phyloP scores from a whole-genome alignment of 2,888 invertebrate genomes.

The Tachystola acroxantha region DNA sequence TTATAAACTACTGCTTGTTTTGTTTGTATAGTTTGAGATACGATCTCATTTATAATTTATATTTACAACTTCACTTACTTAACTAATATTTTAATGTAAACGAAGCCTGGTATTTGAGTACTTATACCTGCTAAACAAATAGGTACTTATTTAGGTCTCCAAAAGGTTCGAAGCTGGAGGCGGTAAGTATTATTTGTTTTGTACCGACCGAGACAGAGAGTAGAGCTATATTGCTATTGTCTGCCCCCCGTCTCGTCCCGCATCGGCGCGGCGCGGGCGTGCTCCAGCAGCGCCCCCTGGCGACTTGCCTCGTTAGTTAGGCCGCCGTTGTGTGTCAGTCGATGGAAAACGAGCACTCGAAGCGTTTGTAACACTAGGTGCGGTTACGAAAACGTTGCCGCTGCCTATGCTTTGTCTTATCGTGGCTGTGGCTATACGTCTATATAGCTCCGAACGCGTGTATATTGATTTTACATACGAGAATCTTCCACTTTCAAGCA shows the following conservation, averaged over 20 bases:
- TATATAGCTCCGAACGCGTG: conserved; percentile 27
- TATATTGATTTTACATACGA: conserved; percentile 48
- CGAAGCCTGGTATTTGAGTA: no score
- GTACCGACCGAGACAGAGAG: neutral
- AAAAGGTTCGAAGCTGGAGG: no score
- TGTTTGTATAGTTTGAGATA: no score
- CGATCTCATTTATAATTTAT: no score
- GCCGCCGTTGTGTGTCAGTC: conserved; percentile 20
- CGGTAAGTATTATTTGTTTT: no score
- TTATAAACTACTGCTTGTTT: no score
- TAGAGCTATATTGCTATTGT: no score
- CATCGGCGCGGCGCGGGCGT: neutral
- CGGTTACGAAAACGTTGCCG: conserved; percentile 40
- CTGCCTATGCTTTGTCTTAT: conserved; percentile 46
- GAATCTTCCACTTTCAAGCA: conserved; percentile 34
- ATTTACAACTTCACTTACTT: no score
- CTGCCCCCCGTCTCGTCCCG: neutral
- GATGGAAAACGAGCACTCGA: conserved; percentile 44
- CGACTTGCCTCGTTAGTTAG: conserved; percentile 7
- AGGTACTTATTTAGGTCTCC: no score
- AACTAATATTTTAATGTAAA: no score
- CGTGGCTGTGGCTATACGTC: conserved; percentile 31
- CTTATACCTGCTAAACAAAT: no score
- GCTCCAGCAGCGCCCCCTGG: conserved; percentile 7
- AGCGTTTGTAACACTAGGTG: conserved; percentile 36